phyloP scores from a whole-genome alignment of 1,140 invertebrate genomes.

The Drosophila ficusphila region DNA sequence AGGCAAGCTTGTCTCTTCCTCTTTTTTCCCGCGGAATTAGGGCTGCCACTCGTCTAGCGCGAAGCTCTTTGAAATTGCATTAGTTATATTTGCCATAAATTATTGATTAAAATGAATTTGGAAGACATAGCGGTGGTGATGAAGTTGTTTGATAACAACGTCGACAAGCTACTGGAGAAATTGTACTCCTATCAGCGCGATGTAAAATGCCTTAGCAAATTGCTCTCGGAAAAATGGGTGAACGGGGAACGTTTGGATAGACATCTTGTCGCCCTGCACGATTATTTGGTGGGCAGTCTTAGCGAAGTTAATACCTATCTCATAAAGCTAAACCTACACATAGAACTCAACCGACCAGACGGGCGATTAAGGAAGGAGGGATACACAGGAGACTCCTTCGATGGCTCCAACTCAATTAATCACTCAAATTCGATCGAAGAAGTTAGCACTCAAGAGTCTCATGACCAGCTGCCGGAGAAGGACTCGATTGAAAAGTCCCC shows the following conservation, averaged over 20 bases:
- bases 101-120: slow-evolving; percentile 19
- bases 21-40: neutral
- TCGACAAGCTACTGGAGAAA: slow-evolving; percentile 41
- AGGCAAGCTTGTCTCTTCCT: neutral
- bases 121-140: slow-evolving; percentile 25
- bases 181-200: slow-evolving; percentile 24
- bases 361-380: neutral
- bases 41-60: neutral
- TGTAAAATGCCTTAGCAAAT: slow-evolving; percentile 4
- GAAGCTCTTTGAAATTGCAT: neutral
- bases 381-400: neutral
- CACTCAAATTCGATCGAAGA: neutral
- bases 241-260: slow-evolving; percentile 9
- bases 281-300: slow-evolving; percentile 39
- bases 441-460: neutral
- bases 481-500: neutral
- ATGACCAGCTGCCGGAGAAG: neutral
- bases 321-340: slow-evolving; percentile 45
- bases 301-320: slow-evolving; percentile 40
- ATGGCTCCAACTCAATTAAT: neutral
- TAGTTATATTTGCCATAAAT: neutral
- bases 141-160: slow-evolving; percentile 35
- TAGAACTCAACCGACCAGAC: slow-evolving; percentile 27
- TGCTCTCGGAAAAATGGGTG: slow-evolving; percentile 23
- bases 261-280: slow-evolving; percentile 26